Conservation (phyloP, 1,140 invertebrate species). For the Oedothorax gibbosus region DNA sequence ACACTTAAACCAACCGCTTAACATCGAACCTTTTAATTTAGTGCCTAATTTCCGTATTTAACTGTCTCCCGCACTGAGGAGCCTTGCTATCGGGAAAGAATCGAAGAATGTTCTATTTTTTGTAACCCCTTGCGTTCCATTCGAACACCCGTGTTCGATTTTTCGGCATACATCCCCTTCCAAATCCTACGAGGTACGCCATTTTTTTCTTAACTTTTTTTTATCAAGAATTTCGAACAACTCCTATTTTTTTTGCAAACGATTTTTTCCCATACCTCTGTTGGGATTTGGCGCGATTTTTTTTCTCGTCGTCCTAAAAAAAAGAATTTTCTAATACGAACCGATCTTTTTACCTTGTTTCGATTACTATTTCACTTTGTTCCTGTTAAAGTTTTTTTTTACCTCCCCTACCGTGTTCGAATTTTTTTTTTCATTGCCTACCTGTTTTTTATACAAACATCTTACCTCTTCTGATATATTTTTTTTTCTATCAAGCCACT, state of each 20-base stretch:
- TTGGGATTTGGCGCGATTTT: slow-evolving; percentile 50
- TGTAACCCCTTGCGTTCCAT: slow-evolving; percentile 1
- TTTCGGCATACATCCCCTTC: slow-evolving; percentile 37
- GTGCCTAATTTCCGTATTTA: slow-evolving; percentile 60
- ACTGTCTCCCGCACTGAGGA: slow-evolving; percentile 36
- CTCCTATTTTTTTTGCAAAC: slow-evolving; percentile 34
- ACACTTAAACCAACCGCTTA: slow-evolving; percentile 31
- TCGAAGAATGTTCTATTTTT: slow-evolving; percentile 33
- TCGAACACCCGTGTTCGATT: slow-evolving; percentile 45
- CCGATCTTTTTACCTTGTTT: slow-evolving; percentile 58
- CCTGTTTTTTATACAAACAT: not conserved
- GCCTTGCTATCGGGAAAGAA: slow-evolving; percentile 30
- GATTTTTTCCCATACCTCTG: slow-evolving; percentile 49
- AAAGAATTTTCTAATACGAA: slow-evolving; percentile 42
- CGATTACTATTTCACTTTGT: slow-evolving; percentile 60
- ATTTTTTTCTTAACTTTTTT: slow-evolving; percentile 53
- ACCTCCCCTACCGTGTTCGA: slow-evolving; percentile 10
- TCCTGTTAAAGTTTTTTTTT: slow-evolving; percentile 41
- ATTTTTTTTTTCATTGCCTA: slow-evolving; percentile 33
- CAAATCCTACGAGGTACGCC: slow-evolving; percentile 41
- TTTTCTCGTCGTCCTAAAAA: slow-evolving; percentile 10
- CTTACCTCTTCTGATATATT: not conserved
- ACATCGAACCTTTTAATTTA: slow-evolving; percentile 58
- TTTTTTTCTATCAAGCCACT: slow-evolving; percentile 41
- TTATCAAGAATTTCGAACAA: slow-evolving; percentile 48